A percentile compares a stretch with the other conserved stretches of the same genome.
phyloP scores from a whole-genome alignment of 2,113 vertebrate genomes.

The Bos indicus region DNA sequence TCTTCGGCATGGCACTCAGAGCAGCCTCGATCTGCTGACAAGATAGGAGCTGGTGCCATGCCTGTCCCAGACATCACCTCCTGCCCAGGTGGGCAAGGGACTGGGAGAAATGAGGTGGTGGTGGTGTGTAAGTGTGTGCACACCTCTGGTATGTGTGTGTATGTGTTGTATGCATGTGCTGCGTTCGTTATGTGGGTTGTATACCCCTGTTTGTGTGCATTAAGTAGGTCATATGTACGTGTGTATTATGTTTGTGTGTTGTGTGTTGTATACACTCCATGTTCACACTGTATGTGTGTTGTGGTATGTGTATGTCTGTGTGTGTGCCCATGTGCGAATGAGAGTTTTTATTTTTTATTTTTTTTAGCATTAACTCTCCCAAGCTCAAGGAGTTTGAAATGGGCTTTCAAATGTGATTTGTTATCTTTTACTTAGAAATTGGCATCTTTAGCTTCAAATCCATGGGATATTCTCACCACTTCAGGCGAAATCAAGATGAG shows the following conservation, averaged over 20 bases:
- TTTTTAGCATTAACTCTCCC: neutral
- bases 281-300: neutral
- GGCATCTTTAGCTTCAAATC: neutral
- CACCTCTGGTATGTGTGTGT: neutral
- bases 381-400: neutral
- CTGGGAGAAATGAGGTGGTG: neutral
- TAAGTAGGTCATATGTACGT: neutral
- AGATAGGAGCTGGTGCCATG: neutral
- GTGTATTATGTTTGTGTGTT: neutral
- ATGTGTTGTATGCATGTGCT: neutral
- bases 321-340: neutral
- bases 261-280: neutral
- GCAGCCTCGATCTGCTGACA: neutral
- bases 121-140: accelerated
- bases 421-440: neutral
- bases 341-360: constrained; percentile 9
- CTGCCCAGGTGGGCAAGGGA: neutral
- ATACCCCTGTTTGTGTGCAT: neutral
- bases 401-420: constrained; percentile 12
- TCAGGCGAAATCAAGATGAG: neutral
- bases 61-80: neutral
- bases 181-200: neutral
- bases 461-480: neutral
- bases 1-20: neutral
- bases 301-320: neutral